A percentile compares a stretch with the other conserved stretches of the same genome.
Conservation (phyloP, 2,113 vertebrate genomes). For the Gila orcuttii region DNA sequence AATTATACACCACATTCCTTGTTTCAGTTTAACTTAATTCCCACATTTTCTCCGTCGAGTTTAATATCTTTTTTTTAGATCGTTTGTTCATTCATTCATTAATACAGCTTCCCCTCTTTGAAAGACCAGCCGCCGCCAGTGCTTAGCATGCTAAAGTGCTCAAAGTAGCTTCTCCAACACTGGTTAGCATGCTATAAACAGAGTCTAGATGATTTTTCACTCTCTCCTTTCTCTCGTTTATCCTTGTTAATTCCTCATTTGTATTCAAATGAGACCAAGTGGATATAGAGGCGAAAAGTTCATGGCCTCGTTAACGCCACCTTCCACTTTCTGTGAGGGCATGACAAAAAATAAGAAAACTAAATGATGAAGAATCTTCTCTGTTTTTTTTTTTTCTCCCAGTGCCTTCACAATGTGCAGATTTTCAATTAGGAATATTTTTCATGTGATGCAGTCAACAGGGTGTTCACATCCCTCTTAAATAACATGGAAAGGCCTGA, state of each 20-base stretch:
- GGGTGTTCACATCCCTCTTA: background rate
- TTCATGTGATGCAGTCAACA: constrained; percentile 21
- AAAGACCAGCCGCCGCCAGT: too few species aligned
- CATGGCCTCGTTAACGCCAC: constrained; percentile 11
- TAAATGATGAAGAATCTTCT: constrained; percentile 4
- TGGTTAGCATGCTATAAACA: background rate
- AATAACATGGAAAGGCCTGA: background rate
- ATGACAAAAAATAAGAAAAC: background rate
- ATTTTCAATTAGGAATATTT: constrained; percentile 59
- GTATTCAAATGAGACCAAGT: constrained; percentile 35
- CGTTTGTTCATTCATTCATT: too few species aligned
- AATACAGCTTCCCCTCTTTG: too few species aligned
- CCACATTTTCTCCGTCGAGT: too few species aligned
- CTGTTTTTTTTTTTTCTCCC: too few species aligned
- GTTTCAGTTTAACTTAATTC: too few species aligned
- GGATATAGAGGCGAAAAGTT: constrained; percentile 10
- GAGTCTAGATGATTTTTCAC: background rate
- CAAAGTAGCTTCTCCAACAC: background rate
- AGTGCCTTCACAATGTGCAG: constrained; percentile 36
- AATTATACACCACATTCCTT: too few species aligned
- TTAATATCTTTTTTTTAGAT: too few species aligned
- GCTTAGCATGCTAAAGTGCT: background rate
- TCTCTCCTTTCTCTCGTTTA: background rate
- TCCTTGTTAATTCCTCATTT: constrained; percentile 29
- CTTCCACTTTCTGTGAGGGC: background rate